Base-by-base conservation (phyloP, 2,113 vertebrate species). In the Vulpes vulpes region DNA sequence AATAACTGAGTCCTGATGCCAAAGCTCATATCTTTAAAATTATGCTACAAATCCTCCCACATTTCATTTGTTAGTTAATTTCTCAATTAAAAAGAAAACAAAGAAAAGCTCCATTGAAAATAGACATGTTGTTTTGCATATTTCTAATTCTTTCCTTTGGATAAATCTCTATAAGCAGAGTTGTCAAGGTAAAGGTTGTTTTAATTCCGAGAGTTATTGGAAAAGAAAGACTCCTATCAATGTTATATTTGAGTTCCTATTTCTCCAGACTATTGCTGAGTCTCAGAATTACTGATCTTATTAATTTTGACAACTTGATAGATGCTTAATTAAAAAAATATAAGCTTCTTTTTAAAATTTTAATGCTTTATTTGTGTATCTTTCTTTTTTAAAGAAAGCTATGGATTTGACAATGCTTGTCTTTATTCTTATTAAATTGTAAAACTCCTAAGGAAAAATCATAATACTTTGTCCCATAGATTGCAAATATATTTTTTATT, bases 11-110 rank as follows among this genome's bases (percentile, higher is more conserved):
- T 65, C 32, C 62, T 89, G 19, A 92, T 88, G 49, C 15, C 12
- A 89, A 89, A 80, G 8, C 10, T 30, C 27, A 6, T 74, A 9
- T 51, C 94, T 49, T 92, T 53, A 38, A 81, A 85, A 85, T 38
- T 32, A 35, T 55, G 17, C 8, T 73, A 76, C 19, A 89, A 89
- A 74, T 85, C 2, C 0, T 79, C 4, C 22, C 35, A 71, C 17
- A 59, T 88, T 88, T 91, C 91, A 51, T 30, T 59, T 95, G 38
- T 95, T 57, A 32, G 10, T 23, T 82, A 55, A 76, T 49, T 83
- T 43, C 79, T 90, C 59, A 35, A 8, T 81, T 32, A 62, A 30
- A 78, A 69, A 87, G 51, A 53, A 53, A 78, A 43, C 43, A 43
- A 35, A 19, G 11, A 82, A 71, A 89, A 5, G 2, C 9, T 87